phyloP scores from a whole-genome alignment of 1,140 invertebrate species.

The Drosophila nigrodunni region DNA sequence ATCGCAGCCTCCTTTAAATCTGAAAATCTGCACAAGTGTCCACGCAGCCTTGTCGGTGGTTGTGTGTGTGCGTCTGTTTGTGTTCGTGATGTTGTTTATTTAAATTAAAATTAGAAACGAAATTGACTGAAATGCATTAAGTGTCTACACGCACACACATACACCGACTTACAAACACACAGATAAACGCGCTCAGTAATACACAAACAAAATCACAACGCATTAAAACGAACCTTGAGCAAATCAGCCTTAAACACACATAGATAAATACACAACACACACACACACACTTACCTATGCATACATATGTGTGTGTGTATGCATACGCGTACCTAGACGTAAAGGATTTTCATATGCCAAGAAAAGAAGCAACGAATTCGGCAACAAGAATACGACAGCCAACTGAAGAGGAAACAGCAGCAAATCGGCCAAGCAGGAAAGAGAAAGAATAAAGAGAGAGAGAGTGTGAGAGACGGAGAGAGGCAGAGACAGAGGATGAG shows the following conservation, averaged over 20 bases:
- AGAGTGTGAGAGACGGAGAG: constrained; percentile 12
- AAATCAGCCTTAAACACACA: constrained; percentile 73
- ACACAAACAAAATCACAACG: constrained; percentile 72
- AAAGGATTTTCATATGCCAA: constrained; percentile 62
- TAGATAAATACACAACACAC: constrained; percentile 37
- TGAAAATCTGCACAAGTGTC: constrained; percentile 21
- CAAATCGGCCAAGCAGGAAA: constrained; percentile 22
- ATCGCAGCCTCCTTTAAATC: constrained; percentile 49
- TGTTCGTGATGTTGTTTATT: constrained; percentile 35
- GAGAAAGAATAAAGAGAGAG: constrained; percentile 9
- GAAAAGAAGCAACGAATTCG: constrained; percentile 67
- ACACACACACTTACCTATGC: constrained; percentile 21
- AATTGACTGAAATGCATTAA: constrained; percentile 49
- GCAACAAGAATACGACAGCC: constrained; percentile 65
- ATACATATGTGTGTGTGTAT: not conserved
- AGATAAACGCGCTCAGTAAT: not conserved
- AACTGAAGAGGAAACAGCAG: constrained; percentile 58
- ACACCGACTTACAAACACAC: constrained; percentile 45
- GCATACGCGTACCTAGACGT: constrained; percentile 47
- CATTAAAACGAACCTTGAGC: constrained; percentile 75
- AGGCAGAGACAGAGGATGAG: constrained; percentile 3
- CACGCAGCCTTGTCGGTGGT: constrained; percentile 1
- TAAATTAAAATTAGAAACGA: constrained; percentile 53
- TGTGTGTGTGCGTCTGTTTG: constrained; percentile 3
- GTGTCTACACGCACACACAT: constrained; percentile 59